These are phyloP conservation scores for Rallus crepitans DNA, from an alignment of 2,797 vertebrate species.

Conservation along the genomic window DNA sequence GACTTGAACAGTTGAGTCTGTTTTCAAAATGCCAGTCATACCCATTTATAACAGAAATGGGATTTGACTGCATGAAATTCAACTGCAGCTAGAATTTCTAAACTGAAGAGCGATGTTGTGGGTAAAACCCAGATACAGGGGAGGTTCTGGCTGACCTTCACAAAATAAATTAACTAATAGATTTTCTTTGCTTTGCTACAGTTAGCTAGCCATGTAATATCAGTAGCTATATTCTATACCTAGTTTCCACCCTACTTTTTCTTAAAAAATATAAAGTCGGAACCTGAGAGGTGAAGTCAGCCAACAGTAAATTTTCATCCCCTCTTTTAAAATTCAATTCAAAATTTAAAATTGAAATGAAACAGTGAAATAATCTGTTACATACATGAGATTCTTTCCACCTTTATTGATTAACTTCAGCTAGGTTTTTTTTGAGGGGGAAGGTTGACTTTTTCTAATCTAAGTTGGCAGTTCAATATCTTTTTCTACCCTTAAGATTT, in stretches of 20 bases:
- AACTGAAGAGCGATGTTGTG: background rate
- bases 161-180: background rate
- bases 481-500: slow-evolving; percentile 1
- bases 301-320: background rate
- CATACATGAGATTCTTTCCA: background rate
- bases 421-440: background rate
- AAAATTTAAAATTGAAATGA: background rate
- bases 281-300: background rate
- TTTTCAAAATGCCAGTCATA: background rate
- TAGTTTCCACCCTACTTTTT: background rate
- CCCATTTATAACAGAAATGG: background rate
- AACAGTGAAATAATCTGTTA: background rate
- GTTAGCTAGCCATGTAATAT: background rate
- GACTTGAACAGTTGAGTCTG: background rate
- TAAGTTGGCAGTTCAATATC: background rate
- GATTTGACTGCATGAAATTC: background rate
- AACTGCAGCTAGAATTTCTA: background rate
- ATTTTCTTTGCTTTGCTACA: background rate
- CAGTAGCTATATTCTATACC: background rate
- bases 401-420: background rate
- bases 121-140: background rate
- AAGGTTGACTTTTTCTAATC: background rate
- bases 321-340: background rate
- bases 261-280: background rate
- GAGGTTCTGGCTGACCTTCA: background rate